Base-by-base conservation (phyloP, 2,888 invertebrate genomes). In the Oxyscelio sp. region DNA sequence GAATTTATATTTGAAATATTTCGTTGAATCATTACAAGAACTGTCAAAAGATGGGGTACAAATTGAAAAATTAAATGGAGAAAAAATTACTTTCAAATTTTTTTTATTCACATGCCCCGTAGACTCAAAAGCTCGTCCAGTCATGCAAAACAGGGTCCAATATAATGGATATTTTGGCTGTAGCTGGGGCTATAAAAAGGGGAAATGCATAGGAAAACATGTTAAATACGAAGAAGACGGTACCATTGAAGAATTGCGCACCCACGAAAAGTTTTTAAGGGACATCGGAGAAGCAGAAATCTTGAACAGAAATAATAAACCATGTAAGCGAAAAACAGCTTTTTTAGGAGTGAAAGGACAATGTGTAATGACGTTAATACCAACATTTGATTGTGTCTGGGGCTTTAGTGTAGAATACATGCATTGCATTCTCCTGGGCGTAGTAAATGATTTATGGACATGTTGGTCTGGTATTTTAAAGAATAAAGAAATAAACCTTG, bases 311-410 rank as follows among this genome's bases (percentile, higher is more conserved):
- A 15, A 22, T 22, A n/a, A 38, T 13, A 27, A 54, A 5, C 45
- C n/a, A 45, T 9, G 34, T 34, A 34, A 34, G 34, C 34, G 34
- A 34, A 34, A 34, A 34, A 34, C 11, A 34, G 4, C 11, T 34
- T 34, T 9, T 11, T 2, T 31, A 24, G 59, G 73, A 9, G 73
- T 73, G 9, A 73, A 73, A 73, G 73, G 59, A 13, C 0, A 40
- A 9, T 38, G 73, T 61, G 17, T 59, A 3, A 15, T 82, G 17
- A 43, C 65, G 31, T 21, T 38, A 61, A 13, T 82, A 21, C 15
- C 13, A 11, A 2, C 11, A 2, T 75, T 75, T 63, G 85, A 87
- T 73, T 61, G 45, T 43, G 80, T 87, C 11, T 87, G 84, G 84
- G 68, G 77, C 2, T 87, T 66, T 19, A 58, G 77, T 6, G 31